These are phyloP conservation scores for Megalops atlanticus DNA, from an alignment of 2,113 vertebrate genomes.

Conservation along the genomic window DNA sequence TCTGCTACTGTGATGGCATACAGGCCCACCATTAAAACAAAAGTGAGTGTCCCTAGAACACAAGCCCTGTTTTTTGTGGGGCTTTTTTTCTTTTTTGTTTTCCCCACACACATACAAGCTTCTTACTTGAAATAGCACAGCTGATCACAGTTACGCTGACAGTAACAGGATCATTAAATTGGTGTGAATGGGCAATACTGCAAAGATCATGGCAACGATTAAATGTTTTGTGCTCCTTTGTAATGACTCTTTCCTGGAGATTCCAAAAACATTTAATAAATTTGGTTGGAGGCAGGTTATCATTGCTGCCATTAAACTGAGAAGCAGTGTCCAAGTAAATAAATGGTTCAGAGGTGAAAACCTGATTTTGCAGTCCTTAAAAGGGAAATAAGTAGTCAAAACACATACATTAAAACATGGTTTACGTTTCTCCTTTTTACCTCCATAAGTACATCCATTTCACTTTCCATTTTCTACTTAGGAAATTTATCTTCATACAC, in stretches of 20 bases:
- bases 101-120: slow-evolving; percentile 18
- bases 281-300: slow-evolving; percentile 11
- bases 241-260: slow-evolving; percentile 48
- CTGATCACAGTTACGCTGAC: slow-evolving; percentile 21
- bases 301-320: too few relatives aligned
- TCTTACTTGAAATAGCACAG: slow-evolving; percentile 22
- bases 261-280: background rate
- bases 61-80: slow-evolving; percentile 37
- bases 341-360: slow-evolving; percentile 9
- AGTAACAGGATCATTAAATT: slow-evolving; percentile 14
- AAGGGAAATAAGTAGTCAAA: background rate
- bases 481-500: background rate
- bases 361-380: slow-evolving; percentile 14
- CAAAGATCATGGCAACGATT: background rate
- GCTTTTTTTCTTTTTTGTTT: slow-evolving; percentile 57
- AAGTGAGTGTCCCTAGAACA: slow-evolving; percentile 30
- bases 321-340: too few relatives aligned
- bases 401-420: background rate
- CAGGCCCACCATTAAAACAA: slow-evolving; percentile 3
- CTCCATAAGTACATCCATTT: background rate
- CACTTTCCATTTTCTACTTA: slow-evolving; percentile 7
- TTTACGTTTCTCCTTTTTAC: slow-evolving; percentile 9
- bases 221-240: background rate
- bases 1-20: background rate
- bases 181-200: slow-evolving; percentile 1